phyloP scores from a whole-genome alignment of 2,888 invertebrate species.

The Lapara coniferarum region DNA sequence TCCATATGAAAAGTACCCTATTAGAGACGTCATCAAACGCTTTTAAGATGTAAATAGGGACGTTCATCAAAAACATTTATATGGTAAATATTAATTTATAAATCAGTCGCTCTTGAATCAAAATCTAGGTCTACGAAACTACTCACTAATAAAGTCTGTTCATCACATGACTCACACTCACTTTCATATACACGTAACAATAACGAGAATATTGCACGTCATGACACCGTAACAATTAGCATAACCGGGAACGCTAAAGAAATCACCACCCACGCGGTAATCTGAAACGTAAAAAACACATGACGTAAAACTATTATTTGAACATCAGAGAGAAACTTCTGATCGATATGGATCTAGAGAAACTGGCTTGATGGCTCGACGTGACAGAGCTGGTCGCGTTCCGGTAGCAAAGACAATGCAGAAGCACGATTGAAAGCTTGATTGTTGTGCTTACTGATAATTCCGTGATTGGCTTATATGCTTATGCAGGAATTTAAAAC shows the following conservation, averaged over 20 bases:
- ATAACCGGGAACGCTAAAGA: conserved; percentile 51
- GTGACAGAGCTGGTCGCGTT: not conserved
- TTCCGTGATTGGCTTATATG: too few relatives aligned
- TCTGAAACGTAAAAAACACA: conserved; percentile 36
- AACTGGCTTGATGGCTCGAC: conserved; percentile 16
- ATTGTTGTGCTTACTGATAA: not conserved
- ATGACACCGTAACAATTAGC: conserved; percentile 56
- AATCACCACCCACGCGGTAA: conserved; percentile 43
- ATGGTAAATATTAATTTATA: too few relatives aligned
- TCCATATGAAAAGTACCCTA: too few relatives aligned
- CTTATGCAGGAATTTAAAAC: too few relatives aligned
- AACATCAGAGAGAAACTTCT: conserved; percentile 19
- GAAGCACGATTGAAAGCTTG: not conserved
- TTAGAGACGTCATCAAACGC: too few relatives aligned
- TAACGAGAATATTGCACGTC: conserved; percentile 52
- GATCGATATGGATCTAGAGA: conserved; percentile 13
- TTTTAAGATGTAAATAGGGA: too few relatives aligned
- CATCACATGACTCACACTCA: conserved; percentile 52
- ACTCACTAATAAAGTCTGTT: not conserved
- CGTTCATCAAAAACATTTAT: too few relatives aligned
- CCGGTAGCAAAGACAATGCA: not conserved
- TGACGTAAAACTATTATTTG: conserved; percentile 25
- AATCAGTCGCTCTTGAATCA: too few relatives aligned
- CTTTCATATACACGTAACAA: conserved; percentile 53
- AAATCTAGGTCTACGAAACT: not conserved